A percentile compares a stretch with the other conserved stretches of the same genome.
These are phyloP conservation scores for Tenebrio molitor DNA, from an alignment of 1,140 invertebrate genomes.

Conservation along the genomic window DNA sequence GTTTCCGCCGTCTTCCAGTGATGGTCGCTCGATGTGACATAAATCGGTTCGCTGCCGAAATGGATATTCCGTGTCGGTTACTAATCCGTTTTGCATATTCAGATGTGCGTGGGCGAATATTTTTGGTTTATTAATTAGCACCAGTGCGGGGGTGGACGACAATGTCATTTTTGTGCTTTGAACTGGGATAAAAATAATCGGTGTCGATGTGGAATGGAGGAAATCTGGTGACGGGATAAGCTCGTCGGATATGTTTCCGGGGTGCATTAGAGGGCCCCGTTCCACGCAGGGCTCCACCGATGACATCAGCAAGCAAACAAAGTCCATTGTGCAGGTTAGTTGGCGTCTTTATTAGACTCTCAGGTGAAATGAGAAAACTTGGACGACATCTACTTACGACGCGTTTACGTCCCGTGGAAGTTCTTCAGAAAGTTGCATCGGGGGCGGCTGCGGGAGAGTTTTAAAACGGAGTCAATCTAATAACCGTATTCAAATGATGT, in stretches of 20 bases:
- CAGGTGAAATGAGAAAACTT: slow-evolving; percentile 11
- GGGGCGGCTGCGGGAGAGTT: too few relatives aligned
- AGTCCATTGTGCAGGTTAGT: slow-evolving; percentile 73
- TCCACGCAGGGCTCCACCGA: slow-evolving; percentile 72
- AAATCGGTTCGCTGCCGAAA: neutral
- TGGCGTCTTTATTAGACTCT: slow-evolving; percentile 15
- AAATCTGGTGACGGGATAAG: slow-evolving; percentile 32
- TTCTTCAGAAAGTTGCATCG: too few relatives aligned
- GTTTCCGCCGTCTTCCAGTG: slow-evolving; percentile 3
- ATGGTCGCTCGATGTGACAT: neutral
- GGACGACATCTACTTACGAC: slow-evolving; percentile 9
- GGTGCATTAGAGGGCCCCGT: slow-evolving; percentile 70
- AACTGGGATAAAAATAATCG: slow-evolving; percentile 40
- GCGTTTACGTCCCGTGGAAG: too few relatives aligned
- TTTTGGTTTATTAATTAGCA: neutral
- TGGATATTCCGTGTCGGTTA: neutral
- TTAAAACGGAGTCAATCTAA: too few relatives aligned
- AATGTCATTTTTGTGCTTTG: slow-evolving; percentile 36
- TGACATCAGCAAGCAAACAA: slow-evolving; percentile 72
- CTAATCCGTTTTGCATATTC: neutral
- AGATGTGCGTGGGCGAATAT: neutral
- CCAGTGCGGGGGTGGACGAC: neutral
- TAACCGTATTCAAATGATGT: too few relatives aligned
- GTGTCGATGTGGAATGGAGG: neutral
- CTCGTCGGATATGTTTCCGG: slow-evolving; percentile 69